These are phyloP conservation scores for Scartelaos histophorus DNA, from an alignment of 2,113 vertebrate species.

Conservation along the genomic window DNA sequence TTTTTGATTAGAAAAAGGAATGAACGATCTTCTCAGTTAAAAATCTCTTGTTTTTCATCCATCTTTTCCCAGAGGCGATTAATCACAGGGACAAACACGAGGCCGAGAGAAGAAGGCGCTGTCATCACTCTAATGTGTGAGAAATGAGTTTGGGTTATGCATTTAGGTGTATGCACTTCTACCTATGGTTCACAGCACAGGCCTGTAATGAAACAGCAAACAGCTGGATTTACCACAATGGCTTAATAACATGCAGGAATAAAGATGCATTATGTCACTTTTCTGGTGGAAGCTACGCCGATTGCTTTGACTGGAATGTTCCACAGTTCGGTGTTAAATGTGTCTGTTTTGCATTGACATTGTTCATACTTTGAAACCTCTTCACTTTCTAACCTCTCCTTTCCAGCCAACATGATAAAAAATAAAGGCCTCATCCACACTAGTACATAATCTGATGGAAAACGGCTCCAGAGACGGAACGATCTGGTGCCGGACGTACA, in stretches of 20 bases:
- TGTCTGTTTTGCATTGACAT: no score
- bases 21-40: not conserved
- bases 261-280: not conserved
- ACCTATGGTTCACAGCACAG: not conserved
- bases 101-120: not conserved
- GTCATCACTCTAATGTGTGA: conserved; percentile 4
- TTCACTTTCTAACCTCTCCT: no score
- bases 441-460: no score
- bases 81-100: not conserved
- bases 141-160: conserved; percentile 2
- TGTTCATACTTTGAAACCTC: no score
- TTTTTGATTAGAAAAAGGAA: conserved; percentile 1
- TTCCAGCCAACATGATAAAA: no score
- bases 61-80: not conserved
- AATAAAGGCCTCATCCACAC: no score
- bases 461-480: no score
- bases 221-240: not conserved
- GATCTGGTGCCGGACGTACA: no score
- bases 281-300: no score
- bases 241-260: not conserved
- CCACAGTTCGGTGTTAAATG: no score
- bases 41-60: conserved; percentile 5
- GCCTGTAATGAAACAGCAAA: not conserved
- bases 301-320: no score
- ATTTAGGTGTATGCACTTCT: conserved; percentile 5